Base-by-base conservation (phyloP, 2,888 invertebrate species). In the Latrodectus elegans region DNA sequence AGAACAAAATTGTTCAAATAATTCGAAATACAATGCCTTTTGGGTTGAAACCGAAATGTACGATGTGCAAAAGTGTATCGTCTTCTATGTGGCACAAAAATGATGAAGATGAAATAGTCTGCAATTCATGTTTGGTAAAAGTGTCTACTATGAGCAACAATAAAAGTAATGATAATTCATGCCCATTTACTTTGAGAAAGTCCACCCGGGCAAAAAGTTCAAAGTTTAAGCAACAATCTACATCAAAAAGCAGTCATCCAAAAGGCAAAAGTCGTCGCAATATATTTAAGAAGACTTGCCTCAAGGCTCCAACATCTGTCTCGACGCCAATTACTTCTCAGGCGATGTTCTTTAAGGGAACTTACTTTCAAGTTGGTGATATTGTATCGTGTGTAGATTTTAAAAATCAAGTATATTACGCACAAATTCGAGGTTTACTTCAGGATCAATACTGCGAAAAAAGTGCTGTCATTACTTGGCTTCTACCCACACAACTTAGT, bases 371-470 rank as follows among this genome's bases (percentile, higher is more conserved):
- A 94, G 94, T 96, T 15, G 98, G 98, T 0, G 98, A 98, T 92
- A 95, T 98, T 90, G 97, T 98, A 0, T 96, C 97, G 0, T 93
- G 97, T 92, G 93, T 95, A 84, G 97, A 97, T 91, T 95, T 95
- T 6, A 95, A 95, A 80, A 95, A 95, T 78, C 92, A 92, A 9
- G 94, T 95, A 51, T 98, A 95, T 93, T 98, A 97, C 91, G 97
- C 97, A 9, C 97, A 98, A 93, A 95, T 98, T 82, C 94, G 96
- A 80, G 97, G 97, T 4, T 94, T 98, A 80, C 93, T 98, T 87
- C 96, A 96, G 0, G 98, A 98, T 92, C 96, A 97, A 92, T 98
- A 96, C 92, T 96, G 97, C 91, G 96, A 97, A 92, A 97, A 97
- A 92, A 97, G 97, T 92, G 97, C 97, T 0, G 96, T 96, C 2